A percentile compares a stretch with the other conserved stretches of the same genome.
phyloP scores from a whole-genome alignment of 2,113 vertebrate genomes.

The Tyto alba region DNA sequence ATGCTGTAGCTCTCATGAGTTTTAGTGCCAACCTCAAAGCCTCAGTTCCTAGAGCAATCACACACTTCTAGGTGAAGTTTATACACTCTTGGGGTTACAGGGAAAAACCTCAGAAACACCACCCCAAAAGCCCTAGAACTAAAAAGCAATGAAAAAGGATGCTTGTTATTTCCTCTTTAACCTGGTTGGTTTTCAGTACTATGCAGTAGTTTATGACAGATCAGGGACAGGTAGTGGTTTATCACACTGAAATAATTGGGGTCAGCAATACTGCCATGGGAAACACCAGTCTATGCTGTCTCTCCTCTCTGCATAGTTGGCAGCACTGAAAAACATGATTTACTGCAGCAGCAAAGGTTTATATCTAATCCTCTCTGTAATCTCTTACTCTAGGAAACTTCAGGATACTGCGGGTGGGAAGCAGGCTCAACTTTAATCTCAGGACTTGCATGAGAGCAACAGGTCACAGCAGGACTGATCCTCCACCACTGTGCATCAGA shows the following conservation, averaged over 20 bases:
- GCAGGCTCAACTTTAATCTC: background rate
- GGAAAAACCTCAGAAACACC: background rate
- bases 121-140: background rate
- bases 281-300: accelerated
- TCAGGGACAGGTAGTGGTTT: background rate
- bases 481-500: accelerated
- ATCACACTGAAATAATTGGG: background rate
- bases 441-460: background rate
- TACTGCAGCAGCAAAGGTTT: background rate
- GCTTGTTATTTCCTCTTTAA: background rate
- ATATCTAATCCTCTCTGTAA: background rate
- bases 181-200: background rate
- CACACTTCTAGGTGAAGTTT: background rate
- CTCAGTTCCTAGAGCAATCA: accelerated
- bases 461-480: background rate
- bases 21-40: background rate
- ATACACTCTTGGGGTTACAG: too few relatives aligned
- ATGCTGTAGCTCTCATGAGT: accelerated
- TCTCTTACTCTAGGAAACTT: background rate
- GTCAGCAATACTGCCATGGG: background rate
- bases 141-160: background rate
- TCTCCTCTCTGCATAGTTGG: background rate
- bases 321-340: background rate
- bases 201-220: background rate
- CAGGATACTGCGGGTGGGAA: background rate